phyloP scores from a whole-genome alignment of 2,113 vertebrate species.

The Dromas ardeola region DNA sequence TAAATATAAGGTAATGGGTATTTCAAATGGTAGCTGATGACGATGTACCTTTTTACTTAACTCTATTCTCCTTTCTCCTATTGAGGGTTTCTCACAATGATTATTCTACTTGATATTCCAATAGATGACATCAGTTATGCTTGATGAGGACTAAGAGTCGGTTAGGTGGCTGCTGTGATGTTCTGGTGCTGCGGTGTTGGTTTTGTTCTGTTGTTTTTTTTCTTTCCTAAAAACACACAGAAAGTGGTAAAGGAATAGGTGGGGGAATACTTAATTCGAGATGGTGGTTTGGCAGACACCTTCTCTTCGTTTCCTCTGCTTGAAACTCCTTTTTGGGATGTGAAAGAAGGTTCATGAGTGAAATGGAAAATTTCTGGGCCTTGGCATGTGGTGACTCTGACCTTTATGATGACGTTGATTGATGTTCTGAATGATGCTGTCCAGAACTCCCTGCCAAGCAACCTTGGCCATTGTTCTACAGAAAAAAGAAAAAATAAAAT shows the following conservation, averaged over 20 bases:
- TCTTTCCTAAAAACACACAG: too few species aligned
- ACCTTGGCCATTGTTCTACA: not conserved
- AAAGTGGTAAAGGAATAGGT: not conserved
- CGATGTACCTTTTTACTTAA: not conserved
- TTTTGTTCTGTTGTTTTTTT: not conserved
- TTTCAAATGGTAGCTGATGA: not conserved
- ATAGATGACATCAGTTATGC: not conserved
- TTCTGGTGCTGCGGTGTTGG: not conserved
- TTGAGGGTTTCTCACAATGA: not conserved
- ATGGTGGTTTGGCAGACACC: not conserved
- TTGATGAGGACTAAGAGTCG: not conserved
- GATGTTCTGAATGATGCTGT: not conserved
- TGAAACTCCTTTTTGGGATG: not conserved
- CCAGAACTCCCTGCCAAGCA: not conserved
- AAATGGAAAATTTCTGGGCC: constrained; percentile 33
- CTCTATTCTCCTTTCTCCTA: not conserved
- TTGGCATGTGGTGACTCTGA: not conserved
- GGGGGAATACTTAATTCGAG: not conserved
- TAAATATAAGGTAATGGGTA: not conserved
- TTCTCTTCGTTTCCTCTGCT: not conserved
- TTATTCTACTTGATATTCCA: not conserved
- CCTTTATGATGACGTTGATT: not conserved
- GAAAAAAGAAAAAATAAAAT: not conserved
- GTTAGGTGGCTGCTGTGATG: not conserved
- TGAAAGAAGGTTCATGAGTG: not conserved